Evolutionary conservation across 30 jellyfish, hydroid and myxozoan genomes (phyloP).

Genomic region (Aurelia sp.): DNA sequence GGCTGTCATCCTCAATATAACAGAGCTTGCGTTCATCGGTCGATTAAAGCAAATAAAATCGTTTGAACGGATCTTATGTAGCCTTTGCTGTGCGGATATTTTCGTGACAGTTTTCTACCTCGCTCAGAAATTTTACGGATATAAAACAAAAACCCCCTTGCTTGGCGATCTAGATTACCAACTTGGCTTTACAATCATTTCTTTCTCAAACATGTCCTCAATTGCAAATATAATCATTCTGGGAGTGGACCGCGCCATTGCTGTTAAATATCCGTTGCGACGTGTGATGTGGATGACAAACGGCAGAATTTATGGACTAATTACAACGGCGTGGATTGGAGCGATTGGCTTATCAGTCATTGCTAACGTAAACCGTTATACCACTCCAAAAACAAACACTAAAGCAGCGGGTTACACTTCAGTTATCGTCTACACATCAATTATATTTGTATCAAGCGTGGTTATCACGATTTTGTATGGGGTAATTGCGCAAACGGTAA

Average conservation of each 20-base stretch:
- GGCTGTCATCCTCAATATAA: constrained; percentile 36
- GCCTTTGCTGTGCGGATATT: constrained; percentile 51
- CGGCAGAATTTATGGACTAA: not conserved
- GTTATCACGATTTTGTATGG: not conserved
- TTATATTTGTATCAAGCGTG: not conserved
- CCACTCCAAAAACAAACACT: not conserved
- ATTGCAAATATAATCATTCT: constrained; percentile 41
- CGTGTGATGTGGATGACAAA: constrained; percentile 45
- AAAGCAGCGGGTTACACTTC: not conserved
- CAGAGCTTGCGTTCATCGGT: constrained; percentile 7
- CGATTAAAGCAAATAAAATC: constrained; percentile 1
- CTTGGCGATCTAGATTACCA: not conserved
- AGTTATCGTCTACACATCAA: not conserved
- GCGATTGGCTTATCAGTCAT: constrained; percentile 18
- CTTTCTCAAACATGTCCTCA: constrained; percentile 38
- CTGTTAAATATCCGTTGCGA: constrained; percentile 50
- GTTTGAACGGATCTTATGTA: constrained; percentile 34
- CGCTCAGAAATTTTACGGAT: not conserved
- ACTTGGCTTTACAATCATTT: not conserved
- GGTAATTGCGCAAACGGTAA: not conserved
- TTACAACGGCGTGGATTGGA: constrained; percentile 45
- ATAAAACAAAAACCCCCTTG: not conserved
- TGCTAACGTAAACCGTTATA: not conserved
- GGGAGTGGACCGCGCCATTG: constrained; percentile 48
- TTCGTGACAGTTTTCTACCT: constrained; percentile 9